Conservation (phyloP, 2,888 invertebrate species). For the Drosophila birchii region DNA sequence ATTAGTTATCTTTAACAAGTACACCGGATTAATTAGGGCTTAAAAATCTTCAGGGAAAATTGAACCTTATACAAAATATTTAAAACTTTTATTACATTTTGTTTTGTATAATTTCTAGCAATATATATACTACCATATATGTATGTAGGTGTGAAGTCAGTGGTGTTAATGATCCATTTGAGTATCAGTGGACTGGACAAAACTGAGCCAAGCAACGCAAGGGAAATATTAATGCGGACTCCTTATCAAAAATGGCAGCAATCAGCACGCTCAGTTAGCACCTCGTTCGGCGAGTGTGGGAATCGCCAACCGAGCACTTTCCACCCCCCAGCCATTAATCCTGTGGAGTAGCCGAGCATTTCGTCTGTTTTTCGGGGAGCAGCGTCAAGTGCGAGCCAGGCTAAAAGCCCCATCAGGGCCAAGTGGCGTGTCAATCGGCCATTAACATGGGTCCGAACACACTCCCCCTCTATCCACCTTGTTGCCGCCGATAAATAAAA, state of each 20-base stretch:
- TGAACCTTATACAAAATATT: not conserved
- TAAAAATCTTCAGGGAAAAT: not conserved
- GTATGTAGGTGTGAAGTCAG: not conserved
- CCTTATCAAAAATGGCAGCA: slow-evolving; percentile 80
- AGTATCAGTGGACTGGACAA: slow-evolving; percentile 24
- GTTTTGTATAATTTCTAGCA: not conserved
- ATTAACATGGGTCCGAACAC: slow-evolving; percentile 67
- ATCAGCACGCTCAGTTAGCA: slow-evolving; percentile 79
- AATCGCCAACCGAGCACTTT: slow-evolving; percentile 5
- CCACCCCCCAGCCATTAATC: slow-evolving; percentile 48
- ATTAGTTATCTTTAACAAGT: no score
- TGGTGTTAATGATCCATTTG: slow-evolving; percentile 8
- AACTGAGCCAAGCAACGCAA: slow-evolving; percentile 62
- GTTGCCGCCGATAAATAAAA: slow-evolving; percentile 66
- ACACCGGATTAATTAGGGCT: no score
- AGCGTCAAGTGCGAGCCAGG: slow-evolving; percentile 22
- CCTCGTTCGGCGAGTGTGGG: slow-evolving; percentile 62
- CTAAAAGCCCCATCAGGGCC: slow-evolving; percentile 67
- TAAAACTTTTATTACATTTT: not conserved
- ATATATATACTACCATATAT: no score
- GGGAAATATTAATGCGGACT: slow-evolving; percentile 73
- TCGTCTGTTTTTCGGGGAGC: slow-evolving; percentile 43
- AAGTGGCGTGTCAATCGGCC: slow-evolving; percentile 80
- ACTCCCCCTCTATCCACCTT: slow-evolving; percentile 12
- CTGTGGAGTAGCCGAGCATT: slow-evolving; percentile 41